Percentiles rank a stretch among this genome's conserved stretches.
Conservation (phyloP, 1,140 invertebrate genomes). For the Drosophila subpulchrella region DNA sequence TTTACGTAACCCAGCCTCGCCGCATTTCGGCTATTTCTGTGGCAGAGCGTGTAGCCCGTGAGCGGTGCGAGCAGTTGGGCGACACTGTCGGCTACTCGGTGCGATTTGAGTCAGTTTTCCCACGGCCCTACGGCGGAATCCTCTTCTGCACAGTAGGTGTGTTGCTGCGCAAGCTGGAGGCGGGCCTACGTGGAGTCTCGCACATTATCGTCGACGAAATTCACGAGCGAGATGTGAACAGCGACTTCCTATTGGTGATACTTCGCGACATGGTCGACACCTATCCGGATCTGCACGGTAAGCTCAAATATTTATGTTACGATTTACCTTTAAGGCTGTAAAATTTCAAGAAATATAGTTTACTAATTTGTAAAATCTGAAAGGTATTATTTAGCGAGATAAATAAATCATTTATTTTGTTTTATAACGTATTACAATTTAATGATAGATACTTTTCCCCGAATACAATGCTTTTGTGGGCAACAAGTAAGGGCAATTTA, state of each 20-base stretch:
- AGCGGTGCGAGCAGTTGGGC: slow-evolving; percentile 93
- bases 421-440: too few relatives aligned
- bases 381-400: too few relatives aligned
- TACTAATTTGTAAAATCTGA: too few relatives aligned
- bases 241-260: slow-evolving; percentile 97
- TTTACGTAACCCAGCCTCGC: slow-evolving; percentile 97
- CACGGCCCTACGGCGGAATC: slow-evolving; percentile 95
- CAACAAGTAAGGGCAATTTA: too few relatives aligned
- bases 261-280: slow-evolving; percentile 96
- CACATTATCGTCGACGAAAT: slow-evolving; percentile 98
- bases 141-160: slow-evolving; percentile 98
- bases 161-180: slow-evolving; percentile 95
- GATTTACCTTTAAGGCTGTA: neutral
- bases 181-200: slow-evolving; percentile 93
- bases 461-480: too few relatives aligned
- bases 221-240: slow-evolving; percentile 98
- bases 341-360: too few relatives aligned
- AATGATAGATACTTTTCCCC: too few relatives aligned
- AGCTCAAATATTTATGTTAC: neutral
- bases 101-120: slow-evolving; percentile 94
- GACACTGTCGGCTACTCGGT: slow-evolving; percentile 95
- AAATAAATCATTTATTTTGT: too few relatives aligned
- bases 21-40: slow-evolving; percentile 97
- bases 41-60: slow-evolving; percentile 94
- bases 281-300: slow-evolving; percentile 93